These are phyloP conservation scores for Calliphora vicina DNA, from an alignment of 1,140 invertebrate genomes.

Conservation along the genomic window DNA sequence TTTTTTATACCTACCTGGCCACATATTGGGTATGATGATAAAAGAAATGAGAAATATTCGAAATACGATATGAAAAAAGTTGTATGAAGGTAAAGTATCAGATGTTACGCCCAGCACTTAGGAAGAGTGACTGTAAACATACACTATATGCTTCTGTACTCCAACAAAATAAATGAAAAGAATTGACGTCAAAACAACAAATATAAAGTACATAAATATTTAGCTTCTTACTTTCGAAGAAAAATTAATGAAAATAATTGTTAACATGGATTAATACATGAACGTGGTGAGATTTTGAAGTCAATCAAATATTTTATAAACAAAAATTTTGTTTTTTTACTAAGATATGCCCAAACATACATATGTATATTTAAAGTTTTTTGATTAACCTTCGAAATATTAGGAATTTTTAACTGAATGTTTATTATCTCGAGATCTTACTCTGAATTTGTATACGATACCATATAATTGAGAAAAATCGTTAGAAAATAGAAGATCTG, in stretches of 20 bases:
- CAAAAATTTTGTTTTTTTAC: no score
- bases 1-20: not conserved
- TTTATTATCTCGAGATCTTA: no score
- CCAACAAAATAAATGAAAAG: not conserved
- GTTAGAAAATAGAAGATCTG: no score
- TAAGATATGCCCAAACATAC: no score
- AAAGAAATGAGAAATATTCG: not conserved
- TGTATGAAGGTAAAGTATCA: not conserved
- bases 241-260: not conserved
- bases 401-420: no score
- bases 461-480: no score
- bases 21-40: not conserved
- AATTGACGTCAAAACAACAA: not conserved
- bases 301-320: no score
- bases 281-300: not conserved
- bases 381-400: no score
- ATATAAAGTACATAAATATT: not conserved
- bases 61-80: not conserved
- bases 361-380: no score
- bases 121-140: not conserved
- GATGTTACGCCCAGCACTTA: slow-evolving; percentile 5
- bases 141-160: not conserved
- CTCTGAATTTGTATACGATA: no score
- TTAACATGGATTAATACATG: not conserved
- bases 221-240: not conserved